Evolutionary conservation across 2,888 invertebrate species (phyloP), one percentile per base, ranked within the genome.

Genomic region (Drosophila kambysellisi): DNA sequence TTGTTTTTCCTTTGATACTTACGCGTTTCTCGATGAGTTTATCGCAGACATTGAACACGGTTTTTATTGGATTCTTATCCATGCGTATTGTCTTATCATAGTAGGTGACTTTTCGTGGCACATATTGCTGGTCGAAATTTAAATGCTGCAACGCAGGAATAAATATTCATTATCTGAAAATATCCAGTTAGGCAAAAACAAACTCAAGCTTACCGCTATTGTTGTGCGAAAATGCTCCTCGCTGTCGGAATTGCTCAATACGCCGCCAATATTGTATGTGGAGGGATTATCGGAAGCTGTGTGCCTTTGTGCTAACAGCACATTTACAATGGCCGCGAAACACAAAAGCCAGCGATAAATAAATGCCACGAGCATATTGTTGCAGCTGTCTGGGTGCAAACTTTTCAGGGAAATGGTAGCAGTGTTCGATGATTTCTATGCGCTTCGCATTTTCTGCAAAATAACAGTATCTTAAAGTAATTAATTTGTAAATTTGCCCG

Each of bases 61-160:
- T 99, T 89, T 97, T 95, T 76, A 99, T 99, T 0, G 99, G 99
- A 94, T 99, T 99, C 48, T 97, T 96, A 91, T 98, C 98, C 97
- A 99, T 98, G 68, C 97, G 95, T 88, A 98, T 97, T 8, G 98
- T 97, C 78, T 97, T 97, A 79, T 97, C 96, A 90, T 97, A 97
- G 89, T 98, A 97, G 0, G 97, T 97, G 9, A 97, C 96, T 60
- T 97, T 97, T 76, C 96, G 95, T 3, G 96, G 97, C 37, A 98
- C 97, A 91, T 97, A 97, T 73, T 96, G 95, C 75, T 95, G 95
- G 92, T 97, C 96, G 91, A 97, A 97, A 92, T 98, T 98, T 46
- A 97, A 93, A 91, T 97, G 96, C 98, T 98, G 94, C n/a, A 30
- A 46, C 11, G 46, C 25, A 25, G 46, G 25, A 8, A 46, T 46